Conservation (phyloP, 2,113 vertebrate genomes). For the Sardina pilchardus region DNA sequence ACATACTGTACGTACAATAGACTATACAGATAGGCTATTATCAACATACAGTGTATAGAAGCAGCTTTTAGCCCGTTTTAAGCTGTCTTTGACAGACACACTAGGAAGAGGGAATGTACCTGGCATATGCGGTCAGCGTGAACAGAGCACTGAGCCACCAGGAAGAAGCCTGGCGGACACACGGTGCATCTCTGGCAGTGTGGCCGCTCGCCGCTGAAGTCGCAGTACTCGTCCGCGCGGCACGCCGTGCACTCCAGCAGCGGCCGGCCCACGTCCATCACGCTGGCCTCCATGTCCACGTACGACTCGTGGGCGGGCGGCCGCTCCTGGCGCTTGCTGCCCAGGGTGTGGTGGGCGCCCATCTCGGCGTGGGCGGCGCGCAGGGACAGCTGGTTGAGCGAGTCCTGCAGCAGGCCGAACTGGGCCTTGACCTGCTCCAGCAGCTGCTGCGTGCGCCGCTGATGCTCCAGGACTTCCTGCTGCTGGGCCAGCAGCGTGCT, state of each 20-base stretch:
- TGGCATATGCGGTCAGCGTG: constrained; percentile 84
- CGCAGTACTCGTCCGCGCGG: constrained; percentile 80
- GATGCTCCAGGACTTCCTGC: constrained; percentile 80
- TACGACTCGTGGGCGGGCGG: constrained; percentile 77
- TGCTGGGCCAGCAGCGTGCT: constrained; percentile 75
- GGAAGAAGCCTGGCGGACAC: constrained; percentile 83
- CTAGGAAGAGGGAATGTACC: constrained; percentile 59
- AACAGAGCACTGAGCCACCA: constrained; percentile 80
- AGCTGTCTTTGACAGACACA: background rate
- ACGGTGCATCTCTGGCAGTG: constrained; percentile 81
- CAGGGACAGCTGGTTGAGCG: constrained; percentile 77
- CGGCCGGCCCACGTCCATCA: constrained; percentile 71
- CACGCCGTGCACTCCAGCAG: constrained; percentile 75
- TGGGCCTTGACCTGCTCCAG: constrained; percentile 83
- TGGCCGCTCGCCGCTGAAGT: constrained; percentile 75
- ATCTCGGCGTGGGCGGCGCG: constrained; percentile 74
- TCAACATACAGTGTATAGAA: background rate
- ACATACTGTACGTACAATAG: background rate
- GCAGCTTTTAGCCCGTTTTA: background rate
- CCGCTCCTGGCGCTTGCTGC: constrained; percentile 69
- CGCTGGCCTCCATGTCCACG: constrained; percentile 80
- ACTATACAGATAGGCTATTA: background rate
- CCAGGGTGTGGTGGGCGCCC: constrained; percentile 71
- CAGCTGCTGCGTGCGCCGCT: constrained; percentile 81
- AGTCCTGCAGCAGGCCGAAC: constrained; percentile 74